These are phyloP conservation scores for Sebastes glaucus DNA, from an alignment of 2,797 vertebrate species.

Conservation along the genomic window DNA sequence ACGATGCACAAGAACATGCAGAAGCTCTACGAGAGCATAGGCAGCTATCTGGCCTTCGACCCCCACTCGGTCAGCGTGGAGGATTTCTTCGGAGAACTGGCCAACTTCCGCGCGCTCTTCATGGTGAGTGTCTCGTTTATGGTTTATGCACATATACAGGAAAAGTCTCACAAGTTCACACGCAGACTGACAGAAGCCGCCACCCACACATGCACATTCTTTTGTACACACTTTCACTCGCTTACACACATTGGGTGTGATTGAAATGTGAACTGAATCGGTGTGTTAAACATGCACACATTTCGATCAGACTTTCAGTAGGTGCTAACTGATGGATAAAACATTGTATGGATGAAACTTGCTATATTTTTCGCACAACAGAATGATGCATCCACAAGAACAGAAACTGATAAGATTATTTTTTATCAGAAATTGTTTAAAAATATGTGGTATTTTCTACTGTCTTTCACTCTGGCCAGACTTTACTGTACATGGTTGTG, in stretches of 20 bases:
- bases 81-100: constrained; percentile 95
- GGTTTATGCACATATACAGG: constrained; percentile 37
- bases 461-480: not conserved
- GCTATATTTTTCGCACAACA: too few species aligned
- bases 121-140: constrained; percentile 86
- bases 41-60: constrained; percentile 94
- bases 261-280: constrained; percentile 13
- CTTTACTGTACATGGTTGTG: not conserved
- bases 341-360: not conserved
- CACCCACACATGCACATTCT: constrained; percentile 20
- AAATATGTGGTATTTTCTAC: not conserved
- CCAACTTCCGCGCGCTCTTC: constrained; percentile 91
- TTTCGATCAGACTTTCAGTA: constrained; percentile 8
- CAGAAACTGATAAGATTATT: too few species aligned
- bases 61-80: constrained; percentile 89
- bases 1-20: constrained; percentile 98
- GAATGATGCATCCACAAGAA: too few species aligned
- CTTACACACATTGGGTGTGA: constrained; percentile 18
- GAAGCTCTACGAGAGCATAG: constrained; percentile 92
- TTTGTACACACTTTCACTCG: not conserved
- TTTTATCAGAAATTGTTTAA: not conserved
- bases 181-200: not conserved
- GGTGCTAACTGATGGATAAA: constrained; percentile 24
- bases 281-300: not conserved
- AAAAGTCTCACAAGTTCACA: not conserved